These are phyloP conservation scores for Antigone vipio DNA, from an alignment of 2,113 vertebrate genomes.

Conservation along the genomic window DNA sequence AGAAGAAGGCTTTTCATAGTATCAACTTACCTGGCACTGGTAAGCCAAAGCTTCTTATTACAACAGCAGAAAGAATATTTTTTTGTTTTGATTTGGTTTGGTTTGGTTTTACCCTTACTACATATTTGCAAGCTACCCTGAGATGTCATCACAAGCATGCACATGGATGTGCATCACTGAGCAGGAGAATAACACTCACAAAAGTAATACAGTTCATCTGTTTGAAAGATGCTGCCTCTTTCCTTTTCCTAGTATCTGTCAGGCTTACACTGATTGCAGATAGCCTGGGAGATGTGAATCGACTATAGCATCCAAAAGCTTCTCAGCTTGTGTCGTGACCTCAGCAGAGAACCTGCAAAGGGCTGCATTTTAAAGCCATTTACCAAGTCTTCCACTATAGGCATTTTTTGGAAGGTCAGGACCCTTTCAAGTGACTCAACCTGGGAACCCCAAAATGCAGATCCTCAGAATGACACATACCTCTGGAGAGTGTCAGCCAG, in stretches of 20 bases:
- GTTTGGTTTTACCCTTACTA: neutral
- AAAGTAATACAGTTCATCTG: neutral
- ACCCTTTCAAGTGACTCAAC: neutral
- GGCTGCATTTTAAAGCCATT: neutral
- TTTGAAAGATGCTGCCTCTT: neutral
- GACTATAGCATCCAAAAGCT: neutral
- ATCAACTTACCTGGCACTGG: neutral
- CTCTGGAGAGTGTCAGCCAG: neutral
- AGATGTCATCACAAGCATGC: neutral
- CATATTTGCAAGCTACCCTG: neutral
- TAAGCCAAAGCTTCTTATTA: neutral
- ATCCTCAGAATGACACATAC: neutral
- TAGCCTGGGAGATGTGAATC: neutral
- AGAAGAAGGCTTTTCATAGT: neutral
- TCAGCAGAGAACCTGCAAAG: neutral
- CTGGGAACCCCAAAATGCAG: neutral
- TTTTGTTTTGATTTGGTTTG: neutral
- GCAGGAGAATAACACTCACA: neutral
- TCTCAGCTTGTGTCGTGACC: neutral
- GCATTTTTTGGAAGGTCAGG: neutral
- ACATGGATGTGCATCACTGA: neutral
- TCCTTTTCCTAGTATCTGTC: neutral
- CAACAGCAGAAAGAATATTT: neutral
- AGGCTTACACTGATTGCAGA: neutral
- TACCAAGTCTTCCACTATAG: fast-evolving